Conservation (phyloP, 2,113 vertebrate genomes). For the Sorex fumeus region DNA sequence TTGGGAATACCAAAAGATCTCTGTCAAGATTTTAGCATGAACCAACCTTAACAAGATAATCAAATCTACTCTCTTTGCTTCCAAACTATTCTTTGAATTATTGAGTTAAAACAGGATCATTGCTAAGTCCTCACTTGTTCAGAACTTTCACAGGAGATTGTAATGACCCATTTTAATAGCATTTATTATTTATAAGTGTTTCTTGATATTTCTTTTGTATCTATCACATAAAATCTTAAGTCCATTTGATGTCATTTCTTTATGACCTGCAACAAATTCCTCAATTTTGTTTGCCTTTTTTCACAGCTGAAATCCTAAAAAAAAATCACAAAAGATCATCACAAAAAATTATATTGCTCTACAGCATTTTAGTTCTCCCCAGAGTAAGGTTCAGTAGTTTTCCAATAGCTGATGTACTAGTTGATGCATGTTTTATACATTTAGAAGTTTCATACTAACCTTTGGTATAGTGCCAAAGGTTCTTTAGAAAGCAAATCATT, state of each 20-base stretch:
- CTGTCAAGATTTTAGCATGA: constrained; percentile 37
- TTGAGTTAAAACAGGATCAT: constrained; percentile 50
- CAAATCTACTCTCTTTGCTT: constrained; percentile 38
- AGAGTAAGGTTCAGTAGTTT: background rate
- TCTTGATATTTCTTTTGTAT: constrained; percentile 46
- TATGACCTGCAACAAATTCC: background rate
- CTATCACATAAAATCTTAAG: constrained; percentile 13
- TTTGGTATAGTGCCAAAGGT: background rate
- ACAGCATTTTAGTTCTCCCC: background rate
- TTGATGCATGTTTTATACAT: background rate
- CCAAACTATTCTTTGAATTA: constrained; percentile 37
- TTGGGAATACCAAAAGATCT: constrained; percentile 34
- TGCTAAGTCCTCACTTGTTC: constrained; percentile 62
- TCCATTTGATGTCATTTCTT: constrained; percentile 44
- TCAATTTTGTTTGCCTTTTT: constrained; percentile 46
- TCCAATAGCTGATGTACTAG: background rate
- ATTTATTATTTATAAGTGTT: constrained; percentile 55
- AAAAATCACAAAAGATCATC: background rate
- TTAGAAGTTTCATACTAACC: constrained; percentile 18
- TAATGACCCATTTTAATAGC: constrained; percentile 41
- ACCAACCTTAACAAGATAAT: constrained; percentile 56
- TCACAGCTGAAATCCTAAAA: background rate
- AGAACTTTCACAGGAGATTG: constrained; percentile 28
- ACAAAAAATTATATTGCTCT: constrained; percentile 35
- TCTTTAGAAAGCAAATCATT: background rate